Base-by-base conservation (phyloP, 2,888 invertebrate species). In the Sialis lutaria region DNA sequence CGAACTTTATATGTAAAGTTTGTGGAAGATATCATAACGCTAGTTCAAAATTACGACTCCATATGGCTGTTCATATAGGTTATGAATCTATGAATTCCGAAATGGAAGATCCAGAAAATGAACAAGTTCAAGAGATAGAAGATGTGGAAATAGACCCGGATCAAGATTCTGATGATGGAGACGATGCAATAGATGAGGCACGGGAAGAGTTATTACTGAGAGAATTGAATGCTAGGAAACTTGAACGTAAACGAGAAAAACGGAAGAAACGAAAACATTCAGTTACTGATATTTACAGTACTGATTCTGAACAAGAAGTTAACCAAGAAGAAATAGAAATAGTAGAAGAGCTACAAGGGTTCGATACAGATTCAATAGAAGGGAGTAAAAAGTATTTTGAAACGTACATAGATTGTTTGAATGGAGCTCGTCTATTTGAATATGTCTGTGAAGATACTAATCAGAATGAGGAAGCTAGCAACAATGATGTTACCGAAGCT, bases 11-110 rank as follows among this genome's bases (percentile, higher is more conserved):
- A 0, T 75, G 74, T 54, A 65, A 71, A 50, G 64, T 66, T 3
- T 69, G 69, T 51, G 69, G 69, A 8, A 58, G 70, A 9, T 75
- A 75, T 55, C 75, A 75, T 54, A 74, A 74, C 53, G 73, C 74
- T 1, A 65, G 71, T 39, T 68, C 70, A 7, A 75, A 75, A 54
- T 54, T 75, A 6, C 58, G 67, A 13, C 57, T 73, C 4, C 75
- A 75, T 53, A 72, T 70, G 66, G 69, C 68, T 30, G 73, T 75
- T 40, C 75, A 75, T 54, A 68, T 70, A 40, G 67, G 69, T 45
- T 68, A 67, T 50, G 55, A 55, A 9, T 58, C 55, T 1, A 58
- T 31, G 12, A 40, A 45, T 40, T 12, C 12, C 33, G 43, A 43
- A 33, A 43, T 43, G 9, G 31, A 32, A 9, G 43, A 43, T 31